Evolutionary conservation across 2,888 invertebrate genomes (phyloP), one percentile per base, ranked within the genome.

Genomic region (Ophonus ardosiacus): DNA sequence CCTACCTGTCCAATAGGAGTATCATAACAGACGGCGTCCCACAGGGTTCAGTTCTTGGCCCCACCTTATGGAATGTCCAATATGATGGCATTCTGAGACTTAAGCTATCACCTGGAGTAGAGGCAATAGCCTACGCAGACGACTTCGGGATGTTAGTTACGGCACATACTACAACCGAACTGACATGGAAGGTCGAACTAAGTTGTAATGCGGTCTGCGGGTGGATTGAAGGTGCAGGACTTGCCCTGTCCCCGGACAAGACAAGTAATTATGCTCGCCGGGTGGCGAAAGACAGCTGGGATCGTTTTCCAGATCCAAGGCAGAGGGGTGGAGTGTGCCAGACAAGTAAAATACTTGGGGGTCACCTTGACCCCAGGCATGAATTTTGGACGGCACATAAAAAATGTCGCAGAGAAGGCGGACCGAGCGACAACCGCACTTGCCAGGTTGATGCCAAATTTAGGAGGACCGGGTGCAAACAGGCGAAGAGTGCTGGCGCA

Each of bases 21-120:
- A n/a, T n/a, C n/a, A n/a, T n/a, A n/a, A n/a, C n/a, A n/a, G n/a
- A n/a, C n/a, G n/a, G n/a, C n/a, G n/a, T n/a, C n/a, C n/a, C n/a
- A 68, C 24, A 68, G 38, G 68, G 68, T 38, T 68, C 68, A 38
- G 68, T 68, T 38, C 68, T 68, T 24, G 68, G 68, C n/a, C 68
- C 68, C 38, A 68, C 59, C 17, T 17, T 59, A 17, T 59, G 59
- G 59, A 59, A 59, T 15, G 59, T 59, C 59, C 59, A 59, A 59
- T 59, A 17, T 1, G 17, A 59, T 8, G 59, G 59, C 0, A 59
- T 59, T 59, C 59, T 59, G 59, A 59, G 17, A 17, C 59, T 59
- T 0, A 15, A 17, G 59, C 59, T 59, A 59, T 17, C 59, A 59
- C 59, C 59, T 0, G 59, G 6, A 1, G 59, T 59, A 7, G 59